phyloP scores from a whole-genome alignment of 2,888 invertebrate genomes.

The Idaea straminata region DNA sequence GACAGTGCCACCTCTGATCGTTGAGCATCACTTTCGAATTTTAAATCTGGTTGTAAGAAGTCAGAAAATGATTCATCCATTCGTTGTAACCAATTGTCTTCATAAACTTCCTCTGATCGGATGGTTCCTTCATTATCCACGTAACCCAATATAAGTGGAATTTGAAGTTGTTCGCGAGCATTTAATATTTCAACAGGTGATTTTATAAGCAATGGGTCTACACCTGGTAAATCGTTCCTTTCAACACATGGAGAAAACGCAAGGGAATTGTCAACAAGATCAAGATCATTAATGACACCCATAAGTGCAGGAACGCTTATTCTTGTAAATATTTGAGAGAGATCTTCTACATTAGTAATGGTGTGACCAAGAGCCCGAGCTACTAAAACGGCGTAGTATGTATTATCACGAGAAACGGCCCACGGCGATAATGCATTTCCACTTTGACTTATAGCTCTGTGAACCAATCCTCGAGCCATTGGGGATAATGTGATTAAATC shows the following conservation, averaged over 20 bases:
- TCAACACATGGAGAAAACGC: conserved; percentile 72
- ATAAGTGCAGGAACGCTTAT: conserved; percentile 58
- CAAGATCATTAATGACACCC: conserved; percentile 62
- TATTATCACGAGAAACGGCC: conserved; percentile 67
- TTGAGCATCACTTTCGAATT: conserved; percentile 44
- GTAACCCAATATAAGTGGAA: conserved; percentile 64
- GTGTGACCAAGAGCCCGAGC: conserved; percentile 63
- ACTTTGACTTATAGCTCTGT: conserved; percentile 66
- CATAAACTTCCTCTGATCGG: conserved; percentile 49
- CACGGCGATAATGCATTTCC: conserved; percentile 68
- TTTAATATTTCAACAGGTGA: conserved; percentile 53
- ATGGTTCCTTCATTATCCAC: conserved; percentile 70
- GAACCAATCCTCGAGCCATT: conserved; percentile 51
- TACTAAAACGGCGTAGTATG: conserved; percentile 54
- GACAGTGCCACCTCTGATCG: conserved; percentile 35
- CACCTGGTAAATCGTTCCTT: conserved; percentile 39
- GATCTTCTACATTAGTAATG: conserved; percentile 43
- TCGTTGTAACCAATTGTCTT: conserved; percentile 53
- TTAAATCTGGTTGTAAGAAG: conserved; percentile 62
- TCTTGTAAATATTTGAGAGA: conserved; percentile 55
- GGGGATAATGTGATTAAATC: conserved; percentile 67
- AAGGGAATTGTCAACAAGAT: conserved; percentile 61
- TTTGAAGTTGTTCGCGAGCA: conserved; percentile 45
- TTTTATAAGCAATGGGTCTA: conserved; percentile 50
- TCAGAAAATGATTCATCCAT: conserved; percentile 57